Conservation (phyloP, 2,888 invertebrate species). For the Melipona bicolor region DNA sequence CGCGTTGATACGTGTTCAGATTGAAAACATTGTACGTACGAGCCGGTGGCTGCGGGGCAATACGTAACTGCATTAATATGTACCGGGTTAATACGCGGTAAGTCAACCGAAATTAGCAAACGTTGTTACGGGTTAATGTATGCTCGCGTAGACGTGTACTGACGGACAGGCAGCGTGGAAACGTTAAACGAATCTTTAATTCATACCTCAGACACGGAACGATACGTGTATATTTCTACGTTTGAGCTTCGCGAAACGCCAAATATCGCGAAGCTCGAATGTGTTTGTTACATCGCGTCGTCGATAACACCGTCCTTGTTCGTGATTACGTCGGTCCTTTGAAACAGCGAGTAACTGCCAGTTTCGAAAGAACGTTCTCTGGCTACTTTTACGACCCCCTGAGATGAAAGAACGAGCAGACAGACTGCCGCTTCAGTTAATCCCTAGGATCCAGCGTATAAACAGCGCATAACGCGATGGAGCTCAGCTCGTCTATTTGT, state of each 20-base stretch:
- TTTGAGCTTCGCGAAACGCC: neutral
- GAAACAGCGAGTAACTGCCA: neutral
- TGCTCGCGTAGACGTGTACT: no score
- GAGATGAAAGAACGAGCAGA: neutral
- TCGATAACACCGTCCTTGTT: neutral
- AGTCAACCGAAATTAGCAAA: slow-evolving; percentile 1
- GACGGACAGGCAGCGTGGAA: neutral
- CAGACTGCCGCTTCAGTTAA: neutral
- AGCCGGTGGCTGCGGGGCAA: neutral
- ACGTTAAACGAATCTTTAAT: neutral
- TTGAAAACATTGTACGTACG: slow-evolving; percentile 11
- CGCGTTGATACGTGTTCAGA: neutral
- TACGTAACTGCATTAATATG: neutral
- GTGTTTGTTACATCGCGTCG: neutral
- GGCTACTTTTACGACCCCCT: neutral
- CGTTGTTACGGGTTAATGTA: slow-evolving; percentile 3
- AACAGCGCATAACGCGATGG: neutral
- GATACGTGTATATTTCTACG: neutral
- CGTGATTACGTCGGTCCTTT: neutral
- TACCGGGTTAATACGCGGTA: neutral
- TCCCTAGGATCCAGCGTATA: neutral
- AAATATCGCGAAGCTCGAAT: neutral
- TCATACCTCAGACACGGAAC: no score
- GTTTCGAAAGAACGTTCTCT: neutral
- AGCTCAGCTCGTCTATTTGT: neutral